phyloP scores from a whole-genome alignment of 2,888 invertebrate genomes.

The Plutella xylostella region DNA sequence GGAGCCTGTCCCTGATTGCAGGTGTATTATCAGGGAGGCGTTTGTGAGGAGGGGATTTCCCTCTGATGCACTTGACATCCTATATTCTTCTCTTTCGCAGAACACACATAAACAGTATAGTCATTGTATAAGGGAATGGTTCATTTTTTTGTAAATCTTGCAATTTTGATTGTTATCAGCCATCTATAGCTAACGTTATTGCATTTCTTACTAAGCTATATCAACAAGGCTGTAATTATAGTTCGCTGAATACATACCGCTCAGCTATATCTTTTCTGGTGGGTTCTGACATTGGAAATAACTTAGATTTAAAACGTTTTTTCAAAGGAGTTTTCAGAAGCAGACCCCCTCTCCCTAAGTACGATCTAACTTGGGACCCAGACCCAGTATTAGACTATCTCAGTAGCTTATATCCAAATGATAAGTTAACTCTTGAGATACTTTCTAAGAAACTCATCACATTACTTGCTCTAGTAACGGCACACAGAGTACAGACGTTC shows the following conservation, averaged over 20 bases:
- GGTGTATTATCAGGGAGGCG: slow-evolving; percentile 11
- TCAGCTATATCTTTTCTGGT: background rate
- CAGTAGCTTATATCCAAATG: slow-evolving; percentile 3
- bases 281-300: background rate
- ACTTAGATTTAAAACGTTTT: slow-evolving; percentile 6
- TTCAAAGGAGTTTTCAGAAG: slow-evolving; percentile 12
- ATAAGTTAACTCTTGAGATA: slow-evolving; percentile 9
- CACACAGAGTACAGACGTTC: slow-evolving; percentile 18
- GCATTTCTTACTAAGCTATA: background rate
- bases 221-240: background rate
- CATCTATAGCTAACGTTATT: background rate
- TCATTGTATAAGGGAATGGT: background rate
- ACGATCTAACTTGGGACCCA: slow-evolving; percentile 26
- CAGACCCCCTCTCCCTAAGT: slow-evolving; percentile 9
- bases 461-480: slow-evolving; percentile 5
- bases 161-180: background rate
- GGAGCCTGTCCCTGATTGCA: slow-evolving; percentile 11
- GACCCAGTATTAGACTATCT: slow-evolving; percentile 14
- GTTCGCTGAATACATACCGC: background rate
- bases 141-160: background rate
- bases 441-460: slow-evolving; percentile 18
- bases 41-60: slow-evolving; percentile 5
- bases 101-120: slow-evolving; percentile 4
- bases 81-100: slow-evolving; percentile 2
- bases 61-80: slow-evolving; percentile 7